Percentiles rank a stretch among this genome's conserved stretches.
phyloP scores from a whole-genome alignment of 2,888 invertebrate genomes.

The Gerosis bhagava region DNA sequence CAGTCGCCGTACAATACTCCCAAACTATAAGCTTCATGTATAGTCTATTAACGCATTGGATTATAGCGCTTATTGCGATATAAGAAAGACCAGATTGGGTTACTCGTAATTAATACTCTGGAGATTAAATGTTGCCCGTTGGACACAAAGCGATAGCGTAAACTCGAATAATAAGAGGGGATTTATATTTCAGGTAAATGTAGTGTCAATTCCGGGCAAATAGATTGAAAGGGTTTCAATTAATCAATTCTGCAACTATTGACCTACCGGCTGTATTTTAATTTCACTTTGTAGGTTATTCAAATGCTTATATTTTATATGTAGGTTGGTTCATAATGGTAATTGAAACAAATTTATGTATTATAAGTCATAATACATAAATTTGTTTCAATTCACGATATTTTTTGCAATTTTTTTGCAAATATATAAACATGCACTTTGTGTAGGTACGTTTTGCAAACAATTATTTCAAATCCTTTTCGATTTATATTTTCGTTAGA shows the following conservation, averaged over 20 bases:
- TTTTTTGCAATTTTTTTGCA: no score
- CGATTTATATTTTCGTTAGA: no score
- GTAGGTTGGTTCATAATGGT: no score
- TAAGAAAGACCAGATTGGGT: not conserved
- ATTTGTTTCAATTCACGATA: no score
- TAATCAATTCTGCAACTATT: not conserved
- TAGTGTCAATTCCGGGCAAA: not conserved
- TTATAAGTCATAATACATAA: no score
- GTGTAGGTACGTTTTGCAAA: no score
- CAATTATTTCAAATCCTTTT: no score
- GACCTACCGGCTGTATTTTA: conserved; percentile 1
- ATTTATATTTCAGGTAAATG: conserved; percentile 7
- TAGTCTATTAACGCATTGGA: not conserved
- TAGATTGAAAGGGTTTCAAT: not conserved
- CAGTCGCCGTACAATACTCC: conserved; percentile 2
- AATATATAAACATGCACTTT: no score
- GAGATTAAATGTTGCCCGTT: not conserved
- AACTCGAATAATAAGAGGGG: conserved; percentile 13
- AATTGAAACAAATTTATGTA: no score
- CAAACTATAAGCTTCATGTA: not conserved
- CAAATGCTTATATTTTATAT: no score
- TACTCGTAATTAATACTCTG: not conserved
- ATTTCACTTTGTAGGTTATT: no score
- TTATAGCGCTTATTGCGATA: not conserved
- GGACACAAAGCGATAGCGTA: conserved; percentile 4